phyloP scores from a whole-genome alignment of 2,888 invertebrate genomes.

The Drosophila subsilvestris region DNA sequence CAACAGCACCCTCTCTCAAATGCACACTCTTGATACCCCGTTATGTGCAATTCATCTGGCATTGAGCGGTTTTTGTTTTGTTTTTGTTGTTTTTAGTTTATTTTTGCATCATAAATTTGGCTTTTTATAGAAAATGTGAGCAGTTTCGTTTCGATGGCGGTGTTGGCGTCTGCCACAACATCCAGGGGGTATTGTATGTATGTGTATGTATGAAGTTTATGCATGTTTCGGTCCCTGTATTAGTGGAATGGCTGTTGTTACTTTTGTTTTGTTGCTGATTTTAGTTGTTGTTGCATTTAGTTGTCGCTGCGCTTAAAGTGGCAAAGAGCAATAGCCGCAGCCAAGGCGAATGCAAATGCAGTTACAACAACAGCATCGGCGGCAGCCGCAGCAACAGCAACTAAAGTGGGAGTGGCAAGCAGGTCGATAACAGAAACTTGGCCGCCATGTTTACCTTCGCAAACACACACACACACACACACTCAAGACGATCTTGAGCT shows the following conservation, averaged over 20 bases:
- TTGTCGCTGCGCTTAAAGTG: conserved; percentile 59
- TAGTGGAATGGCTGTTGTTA: conserved; percentile 48
- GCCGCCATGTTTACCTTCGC: conserved; percentile 75
- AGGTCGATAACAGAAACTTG: conserved; percentile 53
- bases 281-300: conserved; percentile 35
- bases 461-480: conserved; percentile 27
- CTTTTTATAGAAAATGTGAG: not conserved
- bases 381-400: conserved; percentile 17
- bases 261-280: conserved; percentile 20
- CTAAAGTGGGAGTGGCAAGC: conserved; percentile 51
- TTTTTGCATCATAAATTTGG: not conserved
- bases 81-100: not conserved
- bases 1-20: not conserved
- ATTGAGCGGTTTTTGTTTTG: not conserved
- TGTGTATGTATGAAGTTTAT: not conserved
- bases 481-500: conserved; percentile 82
- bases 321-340: conserved; percentile 80
- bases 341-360: conserved; percentile 75
- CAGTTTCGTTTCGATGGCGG: not conserved
- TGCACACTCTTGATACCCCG: not conserved
- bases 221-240: conserved; percentile 13
- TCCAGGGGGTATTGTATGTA: not conserved
- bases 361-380: conserved; percentile 30
- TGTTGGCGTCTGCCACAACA: conserved; percentile 12
- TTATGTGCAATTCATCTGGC: not conserved